These are phyloP conservation scores for Pomacea canaliculata DNA, from an alignment of 2,888 invertebrate species.

Conservation along the genomic window DNA sequence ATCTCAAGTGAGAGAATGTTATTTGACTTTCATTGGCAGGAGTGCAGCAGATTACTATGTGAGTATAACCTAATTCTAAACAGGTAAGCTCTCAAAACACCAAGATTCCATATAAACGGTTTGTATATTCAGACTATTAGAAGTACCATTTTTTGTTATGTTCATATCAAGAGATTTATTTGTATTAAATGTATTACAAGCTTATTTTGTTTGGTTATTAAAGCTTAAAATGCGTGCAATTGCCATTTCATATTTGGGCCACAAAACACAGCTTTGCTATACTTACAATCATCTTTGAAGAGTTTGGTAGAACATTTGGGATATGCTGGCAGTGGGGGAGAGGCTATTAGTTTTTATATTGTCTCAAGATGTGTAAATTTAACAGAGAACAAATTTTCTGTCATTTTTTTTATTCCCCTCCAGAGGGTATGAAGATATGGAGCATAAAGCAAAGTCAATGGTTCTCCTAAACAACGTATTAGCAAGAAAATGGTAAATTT, in stretches of 20 bases:
- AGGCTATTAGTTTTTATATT: too few relatives aligned
- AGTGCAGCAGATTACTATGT: slow-evolving; percentile 65
- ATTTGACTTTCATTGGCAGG: slow-evolving; percentile 19
- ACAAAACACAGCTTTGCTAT: neutral
- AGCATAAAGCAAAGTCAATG: slow-evolving; percentile 49
- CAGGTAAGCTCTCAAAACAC: slow-evolving; percentile 43
- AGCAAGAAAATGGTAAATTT: slow-evolving; percentile 40
- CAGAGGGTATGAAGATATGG: slow-evolving; percentile 69
- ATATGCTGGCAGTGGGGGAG: too few relatives aligned
- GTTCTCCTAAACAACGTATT: slow-evolving; percentile 59
- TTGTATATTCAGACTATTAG: too few relatives aligned
- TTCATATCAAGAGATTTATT: neutral
- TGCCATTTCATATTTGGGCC: neutral
- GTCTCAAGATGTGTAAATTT: too few relatives aligned
- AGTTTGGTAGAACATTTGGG: too few relatives aligned
- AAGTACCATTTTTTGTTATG: slow-evolving; percentile 76
- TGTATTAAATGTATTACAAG: neutral
- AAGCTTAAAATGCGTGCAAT: too few relatives aligned
- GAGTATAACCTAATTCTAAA: slow-evolving; percentile 60
- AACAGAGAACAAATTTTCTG: neutral
- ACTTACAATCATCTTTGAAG: too few relatives aligned
- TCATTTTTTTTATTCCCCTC: slow-evolving; percentile 6
- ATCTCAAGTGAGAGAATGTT: too few relatives aligned
- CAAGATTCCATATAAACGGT: too few relatives aligned
- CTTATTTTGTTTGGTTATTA: too few relatives aligned